Conservation (phyloP, 2,888 invertebrate genomes). For the Oscheius onirici region DNA sequence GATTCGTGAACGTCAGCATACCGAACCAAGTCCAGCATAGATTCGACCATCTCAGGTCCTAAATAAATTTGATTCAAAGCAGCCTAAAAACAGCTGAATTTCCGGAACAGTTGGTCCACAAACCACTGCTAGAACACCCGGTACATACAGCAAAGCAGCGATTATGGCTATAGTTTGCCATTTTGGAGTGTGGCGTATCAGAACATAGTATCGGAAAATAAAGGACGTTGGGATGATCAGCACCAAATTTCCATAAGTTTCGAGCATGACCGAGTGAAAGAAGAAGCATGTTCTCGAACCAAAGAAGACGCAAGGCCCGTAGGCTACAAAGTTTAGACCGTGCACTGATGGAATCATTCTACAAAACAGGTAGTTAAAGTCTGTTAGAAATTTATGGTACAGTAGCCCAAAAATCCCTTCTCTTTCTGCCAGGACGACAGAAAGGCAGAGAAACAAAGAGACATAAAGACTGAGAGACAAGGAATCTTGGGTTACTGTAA, state of each 20-base stretch:
- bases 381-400: too few species aligned
- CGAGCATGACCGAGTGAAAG: conserved; percentile 7
- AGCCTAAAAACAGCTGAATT: background rate
- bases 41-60: background rate
- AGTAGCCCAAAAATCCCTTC: too few species aligned
- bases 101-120: background rate
- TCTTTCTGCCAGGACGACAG: too few species aligned
- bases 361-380: background rate
- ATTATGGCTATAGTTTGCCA: background rate
- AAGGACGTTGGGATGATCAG: background rate
- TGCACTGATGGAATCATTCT: background rate
- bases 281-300: background rate
- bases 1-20: background rate
- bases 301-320: conserved; percentile 4
- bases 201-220: conserved; percentile 9
- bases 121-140: background rate
- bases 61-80: background rate
- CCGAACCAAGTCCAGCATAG: background rate
- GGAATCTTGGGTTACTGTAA: background rate
- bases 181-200: background rate
- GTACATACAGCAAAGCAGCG: background rate
- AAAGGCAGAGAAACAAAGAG: too few species aligned
- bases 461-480: too few species aligned
- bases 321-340: conserved; percentile 8
- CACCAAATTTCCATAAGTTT: conserved; percentile 7